These are phyloP conservation scores for Phoenicopterus ruber DNA, from an alignment of 2,113 vertebrate species.

Conservation along the genomic window DNA sequence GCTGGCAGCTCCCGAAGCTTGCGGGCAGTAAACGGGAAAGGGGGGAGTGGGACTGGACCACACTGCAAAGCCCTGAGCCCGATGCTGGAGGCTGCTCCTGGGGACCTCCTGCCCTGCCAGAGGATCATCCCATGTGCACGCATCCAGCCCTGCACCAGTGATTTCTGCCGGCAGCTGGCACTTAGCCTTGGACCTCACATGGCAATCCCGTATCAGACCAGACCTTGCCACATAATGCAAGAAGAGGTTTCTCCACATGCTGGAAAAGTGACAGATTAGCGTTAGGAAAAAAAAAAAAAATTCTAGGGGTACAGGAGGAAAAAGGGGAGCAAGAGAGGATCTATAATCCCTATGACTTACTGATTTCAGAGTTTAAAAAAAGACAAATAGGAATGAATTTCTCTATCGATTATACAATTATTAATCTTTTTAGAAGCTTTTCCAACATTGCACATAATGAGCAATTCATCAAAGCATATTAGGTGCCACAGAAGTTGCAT, in stretches of 20 bases:
- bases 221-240: background rate
- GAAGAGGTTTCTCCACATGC: background rate
- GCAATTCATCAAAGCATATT: conserved; percentile 69
- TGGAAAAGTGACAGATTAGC: background rate
- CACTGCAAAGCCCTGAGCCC: background rate
- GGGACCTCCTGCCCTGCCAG: background rate
- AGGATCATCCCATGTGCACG: background rate
- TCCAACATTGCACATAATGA: conserved; percentile 52
- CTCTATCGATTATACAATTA: conserved; percentile 64
- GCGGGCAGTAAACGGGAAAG: background rate
- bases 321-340: background rate
- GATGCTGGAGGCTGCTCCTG: background rate
- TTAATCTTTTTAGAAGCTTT: conserved; percentile 58
- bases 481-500: conserved; percentile 53
- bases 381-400: conserved; percentile 35
- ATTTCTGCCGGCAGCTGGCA: background rate
- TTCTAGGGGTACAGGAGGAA: background rate
- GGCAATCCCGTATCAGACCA: background rate
- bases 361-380: conserved; percentile 1
- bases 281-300: background rate
- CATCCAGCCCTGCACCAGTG: accelerated
- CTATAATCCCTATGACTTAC: background rate
- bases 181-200: background rate
- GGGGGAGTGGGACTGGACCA: background rate
- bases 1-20: background rate